Base-by-base conservation (phyloP, 2,797 vertebrate species). In the Argyrosomus regius region DNA sequence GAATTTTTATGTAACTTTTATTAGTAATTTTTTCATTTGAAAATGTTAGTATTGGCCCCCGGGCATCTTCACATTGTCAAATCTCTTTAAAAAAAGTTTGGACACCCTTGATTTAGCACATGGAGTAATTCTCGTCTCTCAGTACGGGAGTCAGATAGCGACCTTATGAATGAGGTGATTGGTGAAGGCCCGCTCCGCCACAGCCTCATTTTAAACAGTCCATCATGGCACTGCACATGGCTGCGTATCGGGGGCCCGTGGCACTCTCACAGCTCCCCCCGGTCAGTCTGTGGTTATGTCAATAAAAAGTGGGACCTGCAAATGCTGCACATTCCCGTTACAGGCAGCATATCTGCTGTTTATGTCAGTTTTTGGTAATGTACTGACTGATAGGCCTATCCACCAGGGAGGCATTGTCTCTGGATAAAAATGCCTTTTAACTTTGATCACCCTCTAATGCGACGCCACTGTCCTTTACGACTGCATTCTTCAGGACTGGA, bases 161-260 rank as follows among this genome's bases (percentile, higher is more conserved):
- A 49, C 72, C 72, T 88, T 92, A 93, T 93, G 91, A 82, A 95
- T 93, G 94, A 95, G 91, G 94, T 95, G 94, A 82, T 14, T 52
- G 79, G 28, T 91, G 92, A 94, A 9, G 83, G 65, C 76, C 80
- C 61, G 60, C 77, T 83, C 78, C 12, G 41, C 81, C 81, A 31
- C 81, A 88, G 86, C 83, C 78, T 90, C 77, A 77, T 83, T 39
- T 79, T 85, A 62, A 46, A 74, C 82, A 70, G 83, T 92, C 83
- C 87, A 90, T 93, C 93, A 92, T 7, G 12, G 50, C 3, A 72
- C 31, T 82, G 68, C 63, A 22, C 60, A 13, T 18, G 71, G 66
- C 72, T 8, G 68, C 57, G 54, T 53, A 67, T 57, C 14, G 49
- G 67, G 65, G 56, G 18, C 22, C 48, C 1, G 57, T 26, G 60